Conservation (phyloP, 2,113 vertebrate genomes). For the Jacana jacana region DNA sequence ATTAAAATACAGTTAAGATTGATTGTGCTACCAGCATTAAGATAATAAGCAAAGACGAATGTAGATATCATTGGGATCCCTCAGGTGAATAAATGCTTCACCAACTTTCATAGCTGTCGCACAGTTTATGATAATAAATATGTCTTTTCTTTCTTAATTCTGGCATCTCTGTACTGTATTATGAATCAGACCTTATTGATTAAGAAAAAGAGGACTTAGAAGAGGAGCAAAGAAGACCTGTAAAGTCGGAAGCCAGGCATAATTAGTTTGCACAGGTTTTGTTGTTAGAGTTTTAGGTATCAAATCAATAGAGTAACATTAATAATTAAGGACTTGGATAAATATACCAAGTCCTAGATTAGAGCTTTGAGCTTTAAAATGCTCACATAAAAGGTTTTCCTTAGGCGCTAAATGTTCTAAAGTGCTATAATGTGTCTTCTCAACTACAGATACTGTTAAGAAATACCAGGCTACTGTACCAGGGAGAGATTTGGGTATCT, state of each 20-base stretch:
- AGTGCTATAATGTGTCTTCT: slow-evolving; percentile 63
- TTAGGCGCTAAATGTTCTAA: slow-evolving; percentile 56
- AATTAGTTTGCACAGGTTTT: slow-evolving; percentile 76
- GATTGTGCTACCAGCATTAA: background rate
- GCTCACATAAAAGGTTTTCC: slow-evolving; percentile 64
- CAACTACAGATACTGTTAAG: slow-evolving; percentile 49
- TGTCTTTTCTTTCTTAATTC: slow-evolving; percentile 29
- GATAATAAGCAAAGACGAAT: background rate
- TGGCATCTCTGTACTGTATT: slow-evolving; percentile 42
- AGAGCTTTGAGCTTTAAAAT: slow-evolving; percentile 76
- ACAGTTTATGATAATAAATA: slow-evolving; percentile 8
- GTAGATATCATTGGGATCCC: background rate
- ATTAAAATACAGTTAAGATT: background rate
- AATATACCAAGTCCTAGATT: slow-evolving; percentile 77
- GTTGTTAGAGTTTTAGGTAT: slow-evolving; percentile 77
- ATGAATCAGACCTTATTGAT: slow-evolving; percentile 70
- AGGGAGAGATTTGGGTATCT: slow-evolving; percentile 16
- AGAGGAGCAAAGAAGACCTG: slow-evolving; percentile 58
- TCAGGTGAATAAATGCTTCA: background rate
- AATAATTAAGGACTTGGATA: slow-evolving; percentile 77
- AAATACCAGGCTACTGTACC: slow-evolving; percentile 35
- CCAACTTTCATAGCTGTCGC: background rate
- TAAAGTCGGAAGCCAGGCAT: slow-evolving; percentile 68
- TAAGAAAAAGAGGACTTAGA: slow-evolving; percentile 48
- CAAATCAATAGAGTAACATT: slow-evolving; percentile 75